Evolutionary conservation across 1,140 invertebrate species (phyloP).

Genomic region (Lysiphlebus fabarum): DNA sequence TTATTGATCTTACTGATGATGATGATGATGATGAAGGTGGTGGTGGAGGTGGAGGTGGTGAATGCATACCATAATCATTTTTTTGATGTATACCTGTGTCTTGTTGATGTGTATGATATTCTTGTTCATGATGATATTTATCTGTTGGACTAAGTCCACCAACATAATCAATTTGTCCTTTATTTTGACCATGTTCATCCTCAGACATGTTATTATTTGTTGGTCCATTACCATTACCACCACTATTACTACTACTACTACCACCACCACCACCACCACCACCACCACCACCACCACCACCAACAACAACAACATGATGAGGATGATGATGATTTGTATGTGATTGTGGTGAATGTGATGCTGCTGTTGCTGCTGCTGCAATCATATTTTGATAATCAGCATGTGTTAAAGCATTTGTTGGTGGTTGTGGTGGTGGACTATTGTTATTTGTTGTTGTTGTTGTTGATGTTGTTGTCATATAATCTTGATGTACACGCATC

Average conservation of each 20-base stretch:
- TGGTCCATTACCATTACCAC: background rate
- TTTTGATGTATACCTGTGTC: slow-evolving; percentile 50
- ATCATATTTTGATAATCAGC: slow-evolving; percentile 66
- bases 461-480: slow-evolving; percentile 57
- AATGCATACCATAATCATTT: slow-evolving; percentile 57
- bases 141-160: slow-evolving; percentile 46
- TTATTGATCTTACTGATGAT: slow-evolving; percentile 46
- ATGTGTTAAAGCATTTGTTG: slow-evolving; percentile 54
- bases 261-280: no score
- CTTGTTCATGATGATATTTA: slow-evolving; percentile 62
- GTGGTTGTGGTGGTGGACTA: slow-evolving; percentile 41
- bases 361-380: no score
- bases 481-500: slow-evolving; percentile 62
- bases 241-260: no score
- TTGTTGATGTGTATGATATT: slow-evolving; percentile 56
- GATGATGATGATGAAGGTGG: no score
- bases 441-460: no score
- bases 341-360: slow-evolving; percentile 59
- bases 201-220: slow-evolving; percentile 45
- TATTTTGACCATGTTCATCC: slow-evolving; percentile 53
- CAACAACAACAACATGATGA: no score
- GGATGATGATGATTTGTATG: slow-evolving; percentile 49
- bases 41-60: no score
- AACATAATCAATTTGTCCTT: slow-evolving; percentile 42
- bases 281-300: no score